A percentile compares a stretch with the other conserved stretches of the same genome.
Evolutionary conservation across 2,888 invertebrate genomes (phyloP).

Genomic region (Tineola bisselliella): DNA sequence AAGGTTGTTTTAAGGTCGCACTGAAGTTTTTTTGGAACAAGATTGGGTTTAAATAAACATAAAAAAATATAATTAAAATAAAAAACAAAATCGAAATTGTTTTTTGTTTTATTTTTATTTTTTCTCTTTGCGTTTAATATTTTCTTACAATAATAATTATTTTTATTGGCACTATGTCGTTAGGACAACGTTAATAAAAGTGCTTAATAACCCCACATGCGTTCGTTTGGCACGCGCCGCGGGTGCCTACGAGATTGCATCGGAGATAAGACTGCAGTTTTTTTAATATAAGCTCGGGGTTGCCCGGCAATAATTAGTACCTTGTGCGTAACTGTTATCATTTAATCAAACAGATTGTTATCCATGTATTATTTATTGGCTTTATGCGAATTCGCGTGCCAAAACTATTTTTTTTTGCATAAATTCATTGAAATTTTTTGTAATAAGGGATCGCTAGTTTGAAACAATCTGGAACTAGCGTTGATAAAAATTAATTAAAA

Average conservation of each 20-base stretch:
- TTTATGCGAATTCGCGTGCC: neutral
- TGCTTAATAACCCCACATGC: neutral
- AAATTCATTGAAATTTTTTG: neutral
- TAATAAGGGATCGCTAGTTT: no score
- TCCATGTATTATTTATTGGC: neutral
- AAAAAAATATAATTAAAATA: no score
- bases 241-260: neutral
- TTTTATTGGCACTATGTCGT: neutral
- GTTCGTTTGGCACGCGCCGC: neutral
- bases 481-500: no score
- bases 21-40: no score
- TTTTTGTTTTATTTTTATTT: no score
- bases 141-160: neutral
- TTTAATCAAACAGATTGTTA: neutral
- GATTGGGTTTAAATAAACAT: no score
- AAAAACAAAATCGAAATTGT: no score
- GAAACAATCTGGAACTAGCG: no score
- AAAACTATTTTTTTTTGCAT: neutral
- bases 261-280: neutral
- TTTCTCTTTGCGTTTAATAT: neutral
- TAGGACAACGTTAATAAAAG: neutral
- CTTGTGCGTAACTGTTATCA: slow-evolving; percentile 1
- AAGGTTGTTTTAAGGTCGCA: no score
- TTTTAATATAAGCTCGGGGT: neutral
- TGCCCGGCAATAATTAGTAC: neutral